Percentiles rank a stretch among this genome's conserved stretches.
These are phyloP conservation scores for Acestrorhynchus altus DNA, from an alignment of 2,797 vertebrate species.

Conservation along the genomic window DNA sequence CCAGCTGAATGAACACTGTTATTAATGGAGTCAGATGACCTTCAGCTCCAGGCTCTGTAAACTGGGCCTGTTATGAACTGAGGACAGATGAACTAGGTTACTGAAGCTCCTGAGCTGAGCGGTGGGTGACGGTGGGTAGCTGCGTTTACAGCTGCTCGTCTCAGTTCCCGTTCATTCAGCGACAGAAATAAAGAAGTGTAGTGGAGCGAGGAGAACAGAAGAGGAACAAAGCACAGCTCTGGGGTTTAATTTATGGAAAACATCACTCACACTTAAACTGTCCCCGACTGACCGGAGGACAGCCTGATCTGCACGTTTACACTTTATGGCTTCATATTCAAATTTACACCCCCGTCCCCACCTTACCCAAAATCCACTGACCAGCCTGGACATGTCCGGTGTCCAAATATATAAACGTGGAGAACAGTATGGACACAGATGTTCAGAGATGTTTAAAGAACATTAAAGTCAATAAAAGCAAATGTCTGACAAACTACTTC, in stretches of 20 bases:
- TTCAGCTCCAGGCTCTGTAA: too few species aligned
- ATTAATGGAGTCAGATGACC: too few species aligned
- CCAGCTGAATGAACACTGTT: too few species aligned
- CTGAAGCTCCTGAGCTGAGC: not conserved
- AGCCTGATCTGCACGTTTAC: not conserved
- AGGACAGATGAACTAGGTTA: not conserved
- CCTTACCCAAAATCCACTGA: too few species aligned
- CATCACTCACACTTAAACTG: not conserved
- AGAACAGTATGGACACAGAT: too few species aligned
- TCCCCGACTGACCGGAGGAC: not conserved
- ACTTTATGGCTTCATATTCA: too few species aligned
- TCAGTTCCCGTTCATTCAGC: not conserved
- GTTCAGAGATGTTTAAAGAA: too few species aligned
- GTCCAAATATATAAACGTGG: too few species aligned
- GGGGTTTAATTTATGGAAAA: not conserved
- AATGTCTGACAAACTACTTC: too few species aligned
- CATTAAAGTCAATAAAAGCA: too few species aligned
- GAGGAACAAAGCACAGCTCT: constrained; percentile 14
- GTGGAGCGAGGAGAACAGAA: not conserved
- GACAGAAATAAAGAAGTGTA: constrained; percentile 24
- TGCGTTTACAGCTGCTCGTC: not conserved
- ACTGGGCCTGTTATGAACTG: not conserved
- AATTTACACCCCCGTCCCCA: too few species aligned
- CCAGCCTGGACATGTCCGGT: too few species aligned
- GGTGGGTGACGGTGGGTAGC: not conserved